These are phyloP conservation scores for Mercenaria mercenaria DNA, from an alignment of 1,140 invertebrate species.

Conservation along the genomic window DNA sequence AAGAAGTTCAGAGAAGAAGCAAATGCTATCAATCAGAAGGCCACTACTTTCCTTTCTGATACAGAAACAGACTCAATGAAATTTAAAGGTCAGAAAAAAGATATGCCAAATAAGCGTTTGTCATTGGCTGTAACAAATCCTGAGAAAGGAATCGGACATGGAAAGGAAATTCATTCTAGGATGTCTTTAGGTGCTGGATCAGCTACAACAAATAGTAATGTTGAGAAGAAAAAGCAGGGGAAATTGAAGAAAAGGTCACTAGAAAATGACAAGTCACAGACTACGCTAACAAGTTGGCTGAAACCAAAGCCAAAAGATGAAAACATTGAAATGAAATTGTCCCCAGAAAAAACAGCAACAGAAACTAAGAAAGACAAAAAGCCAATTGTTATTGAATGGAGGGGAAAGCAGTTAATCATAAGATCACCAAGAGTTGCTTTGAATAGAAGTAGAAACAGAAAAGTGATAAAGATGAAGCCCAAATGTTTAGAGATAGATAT, in stretches of 20 bases:
- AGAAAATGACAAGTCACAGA: constrained; percentile 16
- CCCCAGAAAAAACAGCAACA: neutral
- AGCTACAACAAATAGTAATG: neutral
- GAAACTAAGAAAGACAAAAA: neutral
- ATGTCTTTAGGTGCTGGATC: neutral
- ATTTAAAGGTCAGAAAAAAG: neutral
- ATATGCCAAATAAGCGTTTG: neutral
- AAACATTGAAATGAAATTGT: neutral
- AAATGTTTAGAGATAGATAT: constrained; percentile 57
- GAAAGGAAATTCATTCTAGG: neutral
- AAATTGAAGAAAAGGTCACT: constrained; percentile 17
- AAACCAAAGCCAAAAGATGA: neutral
- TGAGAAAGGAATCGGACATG: neutral
- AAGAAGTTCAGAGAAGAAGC: neutral
- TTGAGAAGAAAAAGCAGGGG: neutral
- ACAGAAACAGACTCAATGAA: neutral
- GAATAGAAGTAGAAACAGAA: neutral
- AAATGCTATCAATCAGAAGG: too few species aligned
- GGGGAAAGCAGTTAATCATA: constrained; percentile 50
- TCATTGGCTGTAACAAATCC: neutral
- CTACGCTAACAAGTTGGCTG: constrained; percentile 11
- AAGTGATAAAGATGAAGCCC: neutral
- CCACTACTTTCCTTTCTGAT: neutral
- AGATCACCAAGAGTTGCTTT: constrained; percentile 37
- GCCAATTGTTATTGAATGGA: constrained; percentile 53